Evolutionary conservation across 2,797 vertebrate genomes (phyloP).

Genomic region (Sardinella longiceps): DNA sequence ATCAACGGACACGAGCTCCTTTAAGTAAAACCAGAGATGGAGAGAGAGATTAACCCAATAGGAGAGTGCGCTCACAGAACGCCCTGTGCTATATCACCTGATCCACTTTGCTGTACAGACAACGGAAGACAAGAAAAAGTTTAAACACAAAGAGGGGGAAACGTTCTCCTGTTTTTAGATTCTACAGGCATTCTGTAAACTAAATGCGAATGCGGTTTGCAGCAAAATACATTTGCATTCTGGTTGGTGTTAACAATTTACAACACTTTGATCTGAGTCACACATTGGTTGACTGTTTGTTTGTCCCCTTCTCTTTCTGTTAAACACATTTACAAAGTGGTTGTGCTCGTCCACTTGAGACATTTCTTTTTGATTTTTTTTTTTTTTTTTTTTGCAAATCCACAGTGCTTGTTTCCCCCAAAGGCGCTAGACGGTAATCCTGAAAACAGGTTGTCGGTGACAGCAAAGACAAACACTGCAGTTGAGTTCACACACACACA

Average conservation of each 20-base stretch:
- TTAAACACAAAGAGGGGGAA: not conserved
- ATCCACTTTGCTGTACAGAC: not conserved
- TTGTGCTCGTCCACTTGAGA: not conserved
- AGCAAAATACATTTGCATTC: not conserved
- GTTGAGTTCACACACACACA: not conserved
- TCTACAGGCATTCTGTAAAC: not conserved
- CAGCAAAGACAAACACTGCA: not conserved
- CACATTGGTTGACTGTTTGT: not conserved
- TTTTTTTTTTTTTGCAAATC: not conserved
- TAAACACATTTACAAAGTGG: not conserved
- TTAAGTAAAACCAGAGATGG: slow-evolving; percentile 54
- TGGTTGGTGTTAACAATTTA: not conserved
- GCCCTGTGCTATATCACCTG: not conserved
- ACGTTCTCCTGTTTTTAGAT: not conserved
- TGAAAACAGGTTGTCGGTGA: not conserved
- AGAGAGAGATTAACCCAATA: slow-evolving; percentile 38
- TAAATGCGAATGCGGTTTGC: not conserved
- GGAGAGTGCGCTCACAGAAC: slow-evolving; percentile 33
- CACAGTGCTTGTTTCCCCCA: not conserved
- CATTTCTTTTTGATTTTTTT: not conserved
- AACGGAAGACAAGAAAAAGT: slow-evolving; percentile 1
- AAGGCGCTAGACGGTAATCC: not conserved
- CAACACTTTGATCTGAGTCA: not conserved
- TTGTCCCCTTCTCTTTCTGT: not conserved
- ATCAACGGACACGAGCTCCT: slow-evolving; percentile 55